These are phyloP conservation scores for Tyrannus savana DNA, from an alignment of 2,113 vertebrate genomes.

Conservation along the genomic window DNA sequence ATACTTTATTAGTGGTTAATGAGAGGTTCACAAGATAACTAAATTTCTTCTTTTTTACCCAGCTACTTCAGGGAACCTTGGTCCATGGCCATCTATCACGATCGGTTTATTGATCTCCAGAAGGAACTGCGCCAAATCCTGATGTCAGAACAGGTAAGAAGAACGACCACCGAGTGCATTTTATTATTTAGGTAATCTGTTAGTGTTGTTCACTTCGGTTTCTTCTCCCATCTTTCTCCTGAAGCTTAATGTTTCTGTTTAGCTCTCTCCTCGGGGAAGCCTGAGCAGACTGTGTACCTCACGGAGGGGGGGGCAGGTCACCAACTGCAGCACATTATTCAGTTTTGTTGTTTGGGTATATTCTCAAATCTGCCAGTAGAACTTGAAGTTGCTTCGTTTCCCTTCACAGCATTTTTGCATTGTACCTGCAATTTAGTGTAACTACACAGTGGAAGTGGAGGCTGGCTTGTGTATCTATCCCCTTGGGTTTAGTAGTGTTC, in stretches of 20 bases:
- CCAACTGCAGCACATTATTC: background rate
- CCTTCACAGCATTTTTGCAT: background rate
- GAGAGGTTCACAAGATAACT: conserved; percentile 79
- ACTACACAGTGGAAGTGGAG: background rate
- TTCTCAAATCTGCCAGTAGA: background rate
- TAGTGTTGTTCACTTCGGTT: conserved; percentile 61
- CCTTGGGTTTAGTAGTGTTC: background rate
- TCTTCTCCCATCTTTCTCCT: conserved; percentile 4
- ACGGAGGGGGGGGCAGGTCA: background rate
- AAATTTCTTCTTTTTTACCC: conserved; percentile 71
- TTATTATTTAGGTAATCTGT: conserved; percentile 54
- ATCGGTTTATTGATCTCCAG: conserved; percentile 91
- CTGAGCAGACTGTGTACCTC: background rate
- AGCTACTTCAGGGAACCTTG: conserved; percentile 93
- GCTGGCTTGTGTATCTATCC: background rate
- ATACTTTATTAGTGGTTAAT: conserved; percentile 83
- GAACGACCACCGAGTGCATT: conserved; percentile 7
- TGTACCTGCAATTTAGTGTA: background rate
- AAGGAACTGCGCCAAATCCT: conserved; percentile 86
- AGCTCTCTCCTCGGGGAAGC: background rate
- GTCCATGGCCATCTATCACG: conserved; percentile 88
- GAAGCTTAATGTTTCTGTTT: background rate
- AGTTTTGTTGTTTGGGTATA: background rate
- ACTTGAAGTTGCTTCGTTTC: background rate
- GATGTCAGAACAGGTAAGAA: conserved; percentile 72